These are phyloP conservation scores for Nettapus auritus DNA, from an alignment of 2,113 vertebrate species.

Conservation along the genomic window DNA sequence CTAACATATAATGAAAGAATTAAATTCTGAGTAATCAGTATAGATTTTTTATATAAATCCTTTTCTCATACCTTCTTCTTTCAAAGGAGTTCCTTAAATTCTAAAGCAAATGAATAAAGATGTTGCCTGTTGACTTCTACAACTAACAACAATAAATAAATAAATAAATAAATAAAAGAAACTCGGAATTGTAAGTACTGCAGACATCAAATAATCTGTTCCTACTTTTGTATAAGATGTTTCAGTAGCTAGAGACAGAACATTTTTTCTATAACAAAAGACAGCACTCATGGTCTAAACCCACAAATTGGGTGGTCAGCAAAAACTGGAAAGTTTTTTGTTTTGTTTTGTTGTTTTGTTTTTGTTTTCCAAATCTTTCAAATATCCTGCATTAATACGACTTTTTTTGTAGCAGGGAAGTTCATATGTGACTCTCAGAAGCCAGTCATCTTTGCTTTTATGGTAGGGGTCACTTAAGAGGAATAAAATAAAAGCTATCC, in stretches of 20 bases:
- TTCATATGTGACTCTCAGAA: neutral
- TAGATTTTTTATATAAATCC: neutral
- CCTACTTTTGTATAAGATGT: neutral
- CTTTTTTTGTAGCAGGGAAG: neutral
- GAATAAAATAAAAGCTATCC: neutral
- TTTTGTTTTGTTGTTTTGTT: neutral
- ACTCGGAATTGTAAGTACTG: neutral
- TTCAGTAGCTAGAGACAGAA: neutral
- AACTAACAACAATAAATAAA: neutral
- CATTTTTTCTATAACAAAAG: neutral
- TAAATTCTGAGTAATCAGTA: neutral
- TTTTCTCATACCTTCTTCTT: neutral
- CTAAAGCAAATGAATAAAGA: neutral
- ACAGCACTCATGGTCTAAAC: neutral
- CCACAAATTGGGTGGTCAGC: neutral
- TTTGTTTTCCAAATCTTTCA: neutral
- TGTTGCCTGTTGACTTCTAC: neutral
- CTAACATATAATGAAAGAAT: neutral
- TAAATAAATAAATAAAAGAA: no score
- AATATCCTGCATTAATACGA: neutral
- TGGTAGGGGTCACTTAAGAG: neutral
- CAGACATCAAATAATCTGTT: neutral
- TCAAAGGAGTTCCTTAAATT: neutral
- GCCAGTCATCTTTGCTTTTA: neutral
- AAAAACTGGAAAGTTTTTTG: neutral